Conservation (phyloP, 2,113 vertebrate genomes). For the Glareola pratincola region DNA sequence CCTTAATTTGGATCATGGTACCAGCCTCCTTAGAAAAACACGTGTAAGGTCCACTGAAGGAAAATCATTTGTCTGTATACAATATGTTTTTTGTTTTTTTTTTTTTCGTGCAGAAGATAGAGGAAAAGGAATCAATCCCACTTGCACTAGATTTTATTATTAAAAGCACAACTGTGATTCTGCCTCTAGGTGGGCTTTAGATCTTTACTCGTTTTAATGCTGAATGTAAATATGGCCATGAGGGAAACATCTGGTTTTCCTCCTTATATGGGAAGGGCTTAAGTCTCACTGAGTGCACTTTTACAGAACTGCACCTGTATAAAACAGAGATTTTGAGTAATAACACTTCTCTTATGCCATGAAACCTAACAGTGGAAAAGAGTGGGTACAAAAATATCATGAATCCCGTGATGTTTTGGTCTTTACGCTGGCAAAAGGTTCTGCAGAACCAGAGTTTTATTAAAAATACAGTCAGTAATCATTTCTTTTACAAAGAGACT, state of each 20-base stretch:
- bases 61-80: not conserved
- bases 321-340: not conserved
- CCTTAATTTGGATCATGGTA: not conserved
- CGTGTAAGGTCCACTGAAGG: not conserved
- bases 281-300: not conserved
- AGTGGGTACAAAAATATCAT: not conserved
- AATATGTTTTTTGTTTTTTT: rapidly evolving
- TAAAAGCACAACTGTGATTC: not conserved
- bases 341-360: not conserved
- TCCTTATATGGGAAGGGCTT: not conserved
- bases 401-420: not conserved
- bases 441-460: not conserved
- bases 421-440: not conserved
- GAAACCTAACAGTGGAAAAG: not conserved
- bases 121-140: not conserved
- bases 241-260: conserved; percentile 4
- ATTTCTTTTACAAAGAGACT: conserved; percentile 7
- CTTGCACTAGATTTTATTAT: not conserved
- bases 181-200: not conserved
- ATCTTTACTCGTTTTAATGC: not conserved
- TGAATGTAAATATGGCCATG: not conserved
- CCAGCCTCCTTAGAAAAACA: not conserved
- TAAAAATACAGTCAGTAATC: not conserved
- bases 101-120: not conserved
- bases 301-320: not conserved